A percentile compares a stretch with the other conserved stretches of the same genome.
Evolutionary conservation across 2,113 vertebrate species (phyloP).

Genomic region (Macroglossus sobrinus): DNA sequence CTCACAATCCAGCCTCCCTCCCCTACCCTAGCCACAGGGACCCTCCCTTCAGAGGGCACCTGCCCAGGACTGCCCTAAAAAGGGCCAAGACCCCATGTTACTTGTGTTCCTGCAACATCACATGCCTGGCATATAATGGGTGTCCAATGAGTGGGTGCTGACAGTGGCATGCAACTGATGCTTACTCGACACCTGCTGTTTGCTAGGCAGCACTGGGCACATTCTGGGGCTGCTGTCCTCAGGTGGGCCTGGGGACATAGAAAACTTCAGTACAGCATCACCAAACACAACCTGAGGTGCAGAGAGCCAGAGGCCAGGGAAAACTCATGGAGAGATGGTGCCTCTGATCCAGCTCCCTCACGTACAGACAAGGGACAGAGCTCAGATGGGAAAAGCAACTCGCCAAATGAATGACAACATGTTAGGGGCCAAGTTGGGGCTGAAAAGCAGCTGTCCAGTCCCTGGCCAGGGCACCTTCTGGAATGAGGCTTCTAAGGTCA

Average conservation of each 20-base stretch:
- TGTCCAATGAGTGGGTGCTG: neutral
- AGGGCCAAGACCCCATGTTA: neutral
- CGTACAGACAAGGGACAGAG: neutral
- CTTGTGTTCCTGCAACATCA: neutral
- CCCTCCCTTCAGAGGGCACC: neutral
- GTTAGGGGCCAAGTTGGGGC: neutral
- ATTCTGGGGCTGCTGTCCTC: neutral
- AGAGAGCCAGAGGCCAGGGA: neutral
- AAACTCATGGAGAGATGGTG: neutral
- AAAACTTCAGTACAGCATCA: neutral
- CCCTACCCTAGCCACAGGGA: neutral
- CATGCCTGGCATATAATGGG: neutral
- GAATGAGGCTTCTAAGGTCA: neutral
- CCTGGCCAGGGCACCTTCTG: neutral
- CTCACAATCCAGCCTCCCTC: too few relatives aligned
- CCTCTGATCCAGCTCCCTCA: neutral
- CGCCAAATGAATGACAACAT: neutral
- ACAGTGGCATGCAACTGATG: neutral
- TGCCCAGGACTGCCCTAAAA: neutral
- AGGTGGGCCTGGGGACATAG: neutral
- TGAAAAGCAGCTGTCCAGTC: neutral
- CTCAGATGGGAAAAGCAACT: neutral
- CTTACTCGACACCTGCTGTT: neutral
- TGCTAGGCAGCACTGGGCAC: neutral
- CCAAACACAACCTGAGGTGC: neutral